A percentile compares a stretch with the other conserved stretches of the same genome.
Evolutionary conservation across 2,888 invertebrate species (phyloP).

Genomic region (Synanthedon myopaeformis): DNA sequence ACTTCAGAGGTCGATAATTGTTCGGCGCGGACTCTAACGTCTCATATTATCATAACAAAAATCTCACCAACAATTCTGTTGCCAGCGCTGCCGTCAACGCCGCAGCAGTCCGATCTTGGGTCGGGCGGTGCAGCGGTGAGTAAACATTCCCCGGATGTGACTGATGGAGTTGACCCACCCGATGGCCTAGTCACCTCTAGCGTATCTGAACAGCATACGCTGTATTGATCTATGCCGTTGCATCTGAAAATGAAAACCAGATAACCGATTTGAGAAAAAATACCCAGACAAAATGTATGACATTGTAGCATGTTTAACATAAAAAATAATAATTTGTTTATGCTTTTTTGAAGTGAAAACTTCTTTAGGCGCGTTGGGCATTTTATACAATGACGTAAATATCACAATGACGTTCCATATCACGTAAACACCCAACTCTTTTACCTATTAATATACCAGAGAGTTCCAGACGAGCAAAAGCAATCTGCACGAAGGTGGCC

Average conservation of each 20-base stretch:
- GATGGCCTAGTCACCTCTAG: background rate
- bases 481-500: no score
- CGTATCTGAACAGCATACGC: constrained; percentile 36
- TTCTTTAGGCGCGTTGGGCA: no score
- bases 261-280: background rate
- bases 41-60: background rate
- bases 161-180: constrained; percentile 1
- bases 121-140: constrained; percentile 26
- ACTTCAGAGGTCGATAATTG: no score
- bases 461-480: no score
- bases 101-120: constrained; percentile 34
- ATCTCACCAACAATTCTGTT: constrained; percentile 35
- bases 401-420: no score
- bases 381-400: no score
- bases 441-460: no score
- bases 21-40: background rate
- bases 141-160: constrained; percentile 8
- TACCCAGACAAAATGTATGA: no score
- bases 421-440: no score
- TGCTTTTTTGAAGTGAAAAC: no score
- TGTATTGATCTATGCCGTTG: constrained; percentile 20
- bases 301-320: no score
- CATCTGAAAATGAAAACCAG: constrained; percentile 20
- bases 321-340: no score
- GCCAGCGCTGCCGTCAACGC: constrained; percentile 23